Conservation (phyloP, 2,113 vertebrate genomes). For the Corydoras sp. region DNA sequence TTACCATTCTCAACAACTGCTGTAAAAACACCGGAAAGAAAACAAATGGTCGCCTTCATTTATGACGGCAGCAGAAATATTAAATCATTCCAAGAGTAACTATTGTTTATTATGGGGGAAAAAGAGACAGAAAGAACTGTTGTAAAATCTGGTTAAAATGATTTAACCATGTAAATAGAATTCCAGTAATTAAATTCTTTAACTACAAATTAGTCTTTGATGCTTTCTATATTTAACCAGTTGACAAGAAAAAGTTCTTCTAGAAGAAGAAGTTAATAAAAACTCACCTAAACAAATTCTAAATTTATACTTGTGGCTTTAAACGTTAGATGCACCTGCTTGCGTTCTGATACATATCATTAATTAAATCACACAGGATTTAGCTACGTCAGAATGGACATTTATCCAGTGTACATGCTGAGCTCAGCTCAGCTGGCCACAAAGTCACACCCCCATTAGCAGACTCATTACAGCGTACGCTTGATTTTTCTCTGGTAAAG, state of each 20-base stretch:
- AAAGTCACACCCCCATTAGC: conserved; percentile 18
- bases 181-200: too few species aligned
- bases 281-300: too few species aligned
- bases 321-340: too few species aligned
- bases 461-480: conserved; percentile 15
- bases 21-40: conserved; percentile 18
- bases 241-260: too few species aligned
- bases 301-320: too few species aligned
- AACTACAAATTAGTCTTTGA: too few species aligned
- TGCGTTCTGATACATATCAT: not conserved
- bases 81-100: conserved; percentile 47
- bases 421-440: conserved; percentile 6
- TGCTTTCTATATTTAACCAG: too few species aligned
- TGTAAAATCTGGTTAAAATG: too few species aligned
- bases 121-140: conserved; percentile 25
- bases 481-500: conserved; percentile 51
- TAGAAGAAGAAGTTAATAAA: too few species aligned
- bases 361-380: too few species aligned
- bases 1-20: conserved; percentile 52
- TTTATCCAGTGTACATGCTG: not conserved
- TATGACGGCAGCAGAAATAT: conserved; percentile 9
- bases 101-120: conserved; percentile 39
- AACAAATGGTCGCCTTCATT: conserved; percentile 26
- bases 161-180: too few species aligned
- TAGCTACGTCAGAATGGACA: too few species aligned